Evolutionary conservation across 2,888 invertebrate genomes (phyloP).

Genomic region (Sturmia bella): DNA sequence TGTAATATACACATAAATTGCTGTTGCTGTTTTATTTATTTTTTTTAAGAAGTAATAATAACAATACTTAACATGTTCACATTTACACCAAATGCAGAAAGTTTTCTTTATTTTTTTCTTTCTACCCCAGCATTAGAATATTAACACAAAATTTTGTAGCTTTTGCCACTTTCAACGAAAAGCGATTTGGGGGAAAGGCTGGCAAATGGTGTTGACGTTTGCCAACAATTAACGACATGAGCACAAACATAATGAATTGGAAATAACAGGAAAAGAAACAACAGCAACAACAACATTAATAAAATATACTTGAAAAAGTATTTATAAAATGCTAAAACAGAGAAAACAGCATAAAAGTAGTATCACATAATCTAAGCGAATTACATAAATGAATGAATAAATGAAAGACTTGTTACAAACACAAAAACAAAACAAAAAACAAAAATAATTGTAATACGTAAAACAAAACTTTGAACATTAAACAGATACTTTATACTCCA

Average conservation of each 20-base stretch:
- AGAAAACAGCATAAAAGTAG: conserved; percentile 34
- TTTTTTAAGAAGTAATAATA: conserved; percentile 52
- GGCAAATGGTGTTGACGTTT: conserved; percentile 66
- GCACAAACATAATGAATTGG: conserved; percentile 60
- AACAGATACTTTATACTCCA: conserved; percentile 64
- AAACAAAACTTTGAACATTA: conserved; percentile 62
- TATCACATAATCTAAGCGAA: conserved; percentile 49
- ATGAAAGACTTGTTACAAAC: conserved; percentile 47
- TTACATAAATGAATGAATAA: conserved; percentile 39
- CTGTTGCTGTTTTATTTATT: conserved; percentile 27
- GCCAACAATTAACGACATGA: conserved; percentile 68
- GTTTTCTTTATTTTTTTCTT: conserved; percentile 31
- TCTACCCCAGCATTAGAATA: conserved; percentile 50
- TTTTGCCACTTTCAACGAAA: conserved; percentile 36
- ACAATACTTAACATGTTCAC: conserved; percentile 54
- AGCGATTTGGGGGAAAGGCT: background rate
- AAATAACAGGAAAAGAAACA: conserved; percentile 22
- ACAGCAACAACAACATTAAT: conserved; percentile 17
- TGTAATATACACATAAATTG: conserved; percentile 63
- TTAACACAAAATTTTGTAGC: conserved; percentile 54
- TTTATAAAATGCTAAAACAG: background rate
- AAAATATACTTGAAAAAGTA: conserved; percentile 20
- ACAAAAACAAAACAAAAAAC: too few species aligned
- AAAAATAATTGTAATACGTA: conserved; percentile 37
- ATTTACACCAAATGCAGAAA: conserved; percentile 43